Conservation (phyloP, 2,113 vertebrate genomes). For the Miniopterus natalensis region DNA sequence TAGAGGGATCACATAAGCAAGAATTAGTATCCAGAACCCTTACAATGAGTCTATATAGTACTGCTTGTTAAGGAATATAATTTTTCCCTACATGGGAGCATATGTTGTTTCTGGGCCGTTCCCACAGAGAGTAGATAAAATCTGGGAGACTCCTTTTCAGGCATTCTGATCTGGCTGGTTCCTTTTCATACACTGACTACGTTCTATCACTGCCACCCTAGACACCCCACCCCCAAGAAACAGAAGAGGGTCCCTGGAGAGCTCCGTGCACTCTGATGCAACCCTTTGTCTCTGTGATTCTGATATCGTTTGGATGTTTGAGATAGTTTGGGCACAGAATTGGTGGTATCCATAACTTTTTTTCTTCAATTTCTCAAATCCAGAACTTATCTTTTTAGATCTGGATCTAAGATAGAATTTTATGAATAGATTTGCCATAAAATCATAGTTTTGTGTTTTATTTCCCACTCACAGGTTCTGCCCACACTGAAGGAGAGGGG, state of each 20-base stretch:
- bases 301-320: conserved; percentile 46
- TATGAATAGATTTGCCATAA: not conserved
- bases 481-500: not conserved
- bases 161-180: not conserved
- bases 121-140: not conserved
- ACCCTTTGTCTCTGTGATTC: not conserved
- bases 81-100: not conserved
- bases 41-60: not conserved
- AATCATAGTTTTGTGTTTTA: not conserved
- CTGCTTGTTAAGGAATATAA: not conserved
- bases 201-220: not conserved
- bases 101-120: not conserved
- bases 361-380: not conserved
- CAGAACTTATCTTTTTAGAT: conserved; percentile 15
- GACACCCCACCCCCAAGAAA: not conserved
- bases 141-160: not conserved
- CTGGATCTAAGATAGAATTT: not conserved
- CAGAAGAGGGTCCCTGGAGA: not conserved
- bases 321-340: not conserved
- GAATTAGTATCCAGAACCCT: not conserved
- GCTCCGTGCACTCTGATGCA: not conserved
- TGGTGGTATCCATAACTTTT: not conserved
- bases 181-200: not conserved
- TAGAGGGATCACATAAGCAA: not conserved
- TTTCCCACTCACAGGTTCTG: not conserved